Evolutionary conservation across 1,140 invertebrate genomes (phyloP).

Genomic region (Pantala flavescens): DNA sequence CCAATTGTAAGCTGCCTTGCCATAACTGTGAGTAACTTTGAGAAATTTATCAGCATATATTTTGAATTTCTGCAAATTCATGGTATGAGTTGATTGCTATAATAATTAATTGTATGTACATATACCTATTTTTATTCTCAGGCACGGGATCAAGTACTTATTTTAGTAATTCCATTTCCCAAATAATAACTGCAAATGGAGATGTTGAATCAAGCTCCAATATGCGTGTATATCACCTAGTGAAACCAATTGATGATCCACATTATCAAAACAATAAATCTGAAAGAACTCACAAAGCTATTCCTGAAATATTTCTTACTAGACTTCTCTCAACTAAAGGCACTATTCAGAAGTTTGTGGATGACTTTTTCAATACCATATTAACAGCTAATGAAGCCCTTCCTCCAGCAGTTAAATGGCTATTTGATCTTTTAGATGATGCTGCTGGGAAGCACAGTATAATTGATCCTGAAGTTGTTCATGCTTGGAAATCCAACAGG

Average conservation of each 20-base stretch:
- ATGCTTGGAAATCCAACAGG: conserved; percentile 92
- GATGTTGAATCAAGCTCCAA: conserved; percentile 60
- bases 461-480: conserved; percentile 77
- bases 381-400: conserved; percentile 79
- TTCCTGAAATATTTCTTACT: conserved; percentile 92
- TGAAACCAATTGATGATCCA: conserved; percentile 70
- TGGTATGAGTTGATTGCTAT: not conserved
- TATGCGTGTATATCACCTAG: conserved; percentile 67
- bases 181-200: conserved; percentile 63
- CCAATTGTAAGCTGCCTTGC: conserved; percentile 68
- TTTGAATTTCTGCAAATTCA: not conserved
- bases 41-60: not conserved
- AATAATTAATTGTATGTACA: not conserved
- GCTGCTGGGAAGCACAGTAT: conserved; percentile 76
- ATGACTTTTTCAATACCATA: conserved; percentile 86
- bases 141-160: conserved; percentile 51
- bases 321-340: conserved; percentile 87
- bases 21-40: conserved; percentile 51
- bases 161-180: conserved; percentile 61
- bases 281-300: conserved; percentile 79
- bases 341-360: conserved; percentile 92
- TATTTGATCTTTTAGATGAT: conserved; percentile 89
- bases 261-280: conserved; percentile 45
- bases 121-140: conserved; percentile 21
- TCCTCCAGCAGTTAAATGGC: conserved; percentile 87